Evolutionary conservation across 2,113 vertebrate species (phyloP).

Genomic region (Colius striatus): DNA sequence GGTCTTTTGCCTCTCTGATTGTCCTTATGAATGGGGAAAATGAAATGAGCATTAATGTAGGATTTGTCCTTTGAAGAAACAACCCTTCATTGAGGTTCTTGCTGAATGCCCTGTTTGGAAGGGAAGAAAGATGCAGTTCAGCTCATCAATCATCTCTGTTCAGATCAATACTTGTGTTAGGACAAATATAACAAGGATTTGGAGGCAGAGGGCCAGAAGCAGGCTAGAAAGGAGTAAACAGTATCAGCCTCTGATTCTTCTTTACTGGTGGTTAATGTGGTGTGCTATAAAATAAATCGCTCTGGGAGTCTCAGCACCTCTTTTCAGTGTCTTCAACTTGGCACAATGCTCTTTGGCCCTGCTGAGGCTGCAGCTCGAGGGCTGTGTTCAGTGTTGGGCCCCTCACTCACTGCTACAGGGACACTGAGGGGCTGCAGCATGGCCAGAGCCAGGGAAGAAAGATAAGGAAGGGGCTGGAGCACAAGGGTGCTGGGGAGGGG

Average conservation of each 20-base stretch:
- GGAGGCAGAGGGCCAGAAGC: background rate
- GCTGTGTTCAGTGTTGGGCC: too few relatives aligned
- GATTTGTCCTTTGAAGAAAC: background rate
- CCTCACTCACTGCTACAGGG: too few relatives aligned
- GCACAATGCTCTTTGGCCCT: too few relatives aligned
- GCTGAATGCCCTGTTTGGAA: background rate
- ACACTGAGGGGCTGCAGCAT: too few relatives aligned
- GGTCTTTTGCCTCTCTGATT: background rate
- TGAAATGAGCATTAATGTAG: background rate
- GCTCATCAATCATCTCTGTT: constrained; percentile 11
- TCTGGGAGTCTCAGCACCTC: background rate
- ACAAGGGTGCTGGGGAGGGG: too few relatives aligned
- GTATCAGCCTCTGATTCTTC: background rate
- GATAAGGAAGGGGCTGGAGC: too few relatives aligned
- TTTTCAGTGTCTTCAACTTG: background rate
- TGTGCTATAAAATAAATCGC: background rate
- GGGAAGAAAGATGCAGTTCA: constrained; percentile 1
- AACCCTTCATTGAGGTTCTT: background rate
- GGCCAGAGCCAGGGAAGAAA: too few relatives aligned
- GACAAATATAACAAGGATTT: constrained; percentile 13
- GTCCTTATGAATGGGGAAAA: background rate
- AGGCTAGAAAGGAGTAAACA: background rate
- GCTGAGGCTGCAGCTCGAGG: too few relatives aligned
- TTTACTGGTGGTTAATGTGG: background rate
- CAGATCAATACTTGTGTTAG: background rate